Evolutionary conservation across 2,113 vertebrate genomes (phyloP), one percentile per base, ranked within the genome.

Genomic region (Meriones unguiculatus): DNA sequence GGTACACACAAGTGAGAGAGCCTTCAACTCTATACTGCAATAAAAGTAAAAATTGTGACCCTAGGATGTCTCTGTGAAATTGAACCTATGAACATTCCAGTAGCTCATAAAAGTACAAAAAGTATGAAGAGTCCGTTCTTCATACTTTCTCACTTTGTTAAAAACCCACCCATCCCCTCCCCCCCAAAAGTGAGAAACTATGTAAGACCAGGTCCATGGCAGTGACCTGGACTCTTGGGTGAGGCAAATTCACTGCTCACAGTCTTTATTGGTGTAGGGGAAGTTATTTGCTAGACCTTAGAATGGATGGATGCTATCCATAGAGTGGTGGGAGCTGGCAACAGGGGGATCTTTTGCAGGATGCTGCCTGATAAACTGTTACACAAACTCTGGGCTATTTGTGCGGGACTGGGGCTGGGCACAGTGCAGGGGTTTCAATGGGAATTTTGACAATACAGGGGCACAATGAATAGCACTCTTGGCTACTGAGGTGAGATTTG

Each of bases 101-200:
- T 67, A 65, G 86, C 90, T 93, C 22, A 17, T 90, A 57, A 93
- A 87, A 32, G 73, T 18, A 75, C 11, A 85, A 73, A 92, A 80
- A 41, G 54, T 64, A 28, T 54, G 8, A 91, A 18, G 73, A 46
- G 20, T 46, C 69, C 10, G 1, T 52, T 76, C 35, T 2, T 90
- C 50, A 38, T n/a, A 25, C 52, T 17, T 76, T 28, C 24, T 9
- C 9, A 32, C 46, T 81, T 85, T 75, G 5, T 24, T 94, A 41
- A 94, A 92, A 18, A 13, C 0, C 0, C 10, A 46, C 4, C 4
- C 7, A 0, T 89, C 1, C 1, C 28, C 32, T 17, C 62, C 1
- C 28, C 28, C 32, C 62, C 59, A 65, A 93, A 59, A 35, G 93
- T 95, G 84, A 80, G 57, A 77, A 91, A 11, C 28, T 30, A 25